These are phyloP conservation scores for Meloidogyne exigua DNA, from an alignment of 1,140 invertebrate genomes.

Conservation along the genomic window DNA sequence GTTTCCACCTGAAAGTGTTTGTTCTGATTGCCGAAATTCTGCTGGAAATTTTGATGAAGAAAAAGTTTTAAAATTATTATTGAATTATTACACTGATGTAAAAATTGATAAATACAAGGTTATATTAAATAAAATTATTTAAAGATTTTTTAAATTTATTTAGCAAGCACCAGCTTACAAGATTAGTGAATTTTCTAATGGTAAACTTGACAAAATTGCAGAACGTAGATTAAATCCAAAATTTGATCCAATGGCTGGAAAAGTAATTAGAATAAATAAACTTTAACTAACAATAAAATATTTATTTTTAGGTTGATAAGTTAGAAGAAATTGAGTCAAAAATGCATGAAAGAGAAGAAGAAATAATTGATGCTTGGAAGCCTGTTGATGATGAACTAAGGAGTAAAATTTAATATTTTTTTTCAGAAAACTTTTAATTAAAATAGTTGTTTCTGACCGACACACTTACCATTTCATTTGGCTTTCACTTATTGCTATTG, in stretches of 20 bases:
- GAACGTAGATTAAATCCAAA: slow-evolving; percentile 56
- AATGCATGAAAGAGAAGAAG: slow-evolving; percentile 37
- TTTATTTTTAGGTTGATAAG: slow-evolving; percentile 52
- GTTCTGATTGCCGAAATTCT: slow-evolving; percentile 40
- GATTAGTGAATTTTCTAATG: slow-evolving; percentile 55
- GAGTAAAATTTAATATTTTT: slow-evolving; percentile 8
- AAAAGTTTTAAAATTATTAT: slow-evolving; percentile 51
- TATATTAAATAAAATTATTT: slow-evolving; percentile 7
- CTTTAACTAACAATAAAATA: background rate
- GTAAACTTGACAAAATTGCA: slow-evolving; percentile 53
- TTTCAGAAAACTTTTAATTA: background rate
- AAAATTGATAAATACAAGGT: slow-evolving; percentile 50
- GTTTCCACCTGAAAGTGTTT: slow-evolving; percentile 79
- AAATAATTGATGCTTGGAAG: slow-evolving; percentile 49
- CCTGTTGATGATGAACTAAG: slow-evolving; percentile 43
- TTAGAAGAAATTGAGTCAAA: slow-evolving; percentile 53
- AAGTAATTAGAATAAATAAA: slow-evolving; percentile 31
- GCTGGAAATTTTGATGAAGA: slow-evolving; percentile 52
- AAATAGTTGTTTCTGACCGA: slow-evolving; percentile 31
- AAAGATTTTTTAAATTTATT: slow-evolving; percentile 4
- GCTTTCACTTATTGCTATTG: slow-evolving; percentile 47
- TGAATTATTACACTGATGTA: slow-evolving; percentile 56
- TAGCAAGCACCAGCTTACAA: slow-evolving; percentile 54
- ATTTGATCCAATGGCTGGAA: slow-evolving; percentile 45
- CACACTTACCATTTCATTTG: slow-evolving; percentile 46